Evolutionary conservation across 2,888 invertebrate genomes (phyloP).

Genomic region (Tubulanus polymorphus): DNA sequence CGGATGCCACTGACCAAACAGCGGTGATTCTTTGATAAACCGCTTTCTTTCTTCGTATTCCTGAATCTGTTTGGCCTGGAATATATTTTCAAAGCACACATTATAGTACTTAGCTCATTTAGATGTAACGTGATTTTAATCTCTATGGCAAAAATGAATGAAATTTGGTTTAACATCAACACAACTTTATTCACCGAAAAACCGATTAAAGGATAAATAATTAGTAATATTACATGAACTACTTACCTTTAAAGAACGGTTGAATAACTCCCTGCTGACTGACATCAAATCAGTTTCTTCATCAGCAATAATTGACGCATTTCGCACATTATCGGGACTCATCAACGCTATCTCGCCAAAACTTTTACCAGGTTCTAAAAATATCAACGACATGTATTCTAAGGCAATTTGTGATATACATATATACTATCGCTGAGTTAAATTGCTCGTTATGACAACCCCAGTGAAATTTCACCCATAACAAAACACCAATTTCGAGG

Average conservation of each 20-base stretch:
- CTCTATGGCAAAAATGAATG: too few species aligned
- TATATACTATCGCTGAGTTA: too few species aligned
- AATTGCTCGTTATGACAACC: too few species aligned
- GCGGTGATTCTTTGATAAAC: constrained; percentile 32
- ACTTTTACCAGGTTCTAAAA: constrained; percentile 39
- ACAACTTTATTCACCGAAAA: too few species aligned
- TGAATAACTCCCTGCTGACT: constrained; percentile 39
- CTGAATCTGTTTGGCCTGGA: constrained; percentile 38
- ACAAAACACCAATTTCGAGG: too few species aligned
- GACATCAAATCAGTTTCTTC: constrained; percentile 38
- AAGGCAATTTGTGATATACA: not conserved
- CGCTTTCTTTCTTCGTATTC: constrained; percentile 35
- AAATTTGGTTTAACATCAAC: too few species aligned
- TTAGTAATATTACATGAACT: too few species aligned
- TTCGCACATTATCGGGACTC: constrained; percentile 34
- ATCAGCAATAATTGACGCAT: constrained; percentile 46
- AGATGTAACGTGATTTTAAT: too few species aligned
- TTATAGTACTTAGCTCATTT: not conserved
- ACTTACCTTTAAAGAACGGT: constrained; percentile 43
- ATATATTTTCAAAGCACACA: not conserved
- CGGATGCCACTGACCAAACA: constrained; percentile 39
- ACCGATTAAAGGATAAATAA: too few species aligned
- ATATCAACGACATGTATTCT: not conserved
- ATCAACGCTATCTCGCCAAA: constrained; percentile 49
- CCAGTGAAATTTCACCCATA: too few species aligned